These are phyloP conservation scores for Dasysyrphus tricinctus DNA, from an alignment of 2,888 invertebrate genomes.

Conservation along the genomic window DNA sequence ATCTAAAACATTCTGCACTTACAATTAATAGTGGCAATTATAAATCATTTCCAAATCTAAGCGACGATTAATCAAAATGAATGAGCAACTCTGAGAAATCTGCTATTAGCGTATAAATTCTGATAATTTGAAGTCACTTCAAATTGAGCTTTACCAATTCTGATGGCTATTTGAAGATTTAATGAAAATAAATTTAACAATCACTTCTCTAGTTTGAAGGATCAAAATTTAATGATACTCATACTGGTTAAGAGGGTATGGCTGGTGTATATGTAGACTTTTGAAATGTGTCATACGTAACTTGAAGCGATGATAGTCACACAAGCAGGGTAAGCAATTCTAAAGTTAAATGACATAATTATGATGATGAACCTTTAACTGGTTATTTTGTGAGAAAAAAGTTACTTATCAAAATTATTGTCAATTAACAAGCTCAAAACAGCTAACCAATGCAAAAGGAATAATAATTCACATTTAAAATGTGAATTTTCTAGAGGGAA, in stretches of 20 bases:
- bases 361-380: not conserved
- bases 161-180: slow-evolving; percentile 12
- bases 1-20: slow-evolving; percentile 27
- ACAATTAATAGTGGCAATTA: slow-evolving; percentile 32
- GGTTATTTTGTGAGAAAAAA: not conserved
- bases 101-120: slow-evolving; percentile 14
- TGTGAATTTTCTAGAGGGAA: no score
- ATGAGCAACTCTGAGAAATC: not conserved
- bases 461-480: no score
- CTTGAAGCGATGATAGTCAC: not conserved
- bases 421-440: not conserved
- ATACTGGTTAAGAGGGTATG: not conserved
- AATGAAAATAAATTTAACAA: not conserved
- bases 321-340: not conserved
- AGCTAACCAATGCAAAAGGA: no score
- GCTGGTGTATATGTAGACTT: not conserved
- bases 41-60: slow-evolving; percentile 33
- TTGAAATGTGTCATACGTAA: not conserved
- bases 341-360: not conserved
- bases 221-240: not conserved
- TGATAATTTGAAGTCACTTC: not conserved
- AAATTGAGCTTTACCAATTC: not conserved
- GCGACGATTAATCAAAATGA: slow-evolving; percentile 19
- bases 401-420: not conserved
- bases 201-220: not conserved